Evolutionary conservation across 1,140 invertebrate species (phyloP).

Genomic region (Neotoxoptera formosana): DNA sequence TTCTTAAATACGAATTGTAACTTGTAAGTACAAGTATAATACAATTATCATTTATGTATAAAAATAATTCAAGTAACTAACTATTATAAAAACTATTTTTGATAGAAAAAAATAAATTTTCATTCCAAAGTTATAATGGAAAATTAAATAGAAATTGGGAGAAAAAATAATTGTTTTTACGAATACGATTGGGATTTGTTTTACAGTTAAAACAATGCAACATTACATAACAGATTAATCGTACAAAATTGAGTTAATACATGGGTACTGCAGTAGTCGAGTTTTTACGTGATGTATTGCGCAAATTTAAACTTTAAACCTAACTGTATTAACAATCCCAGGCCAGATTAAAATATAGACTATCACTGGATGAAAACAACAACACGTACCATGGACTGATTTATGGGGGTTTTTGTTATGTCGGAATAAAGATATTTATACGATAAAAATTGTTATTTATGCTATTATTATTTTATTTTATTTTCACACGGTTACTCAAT

Average conservation of each 20-base stretch:
- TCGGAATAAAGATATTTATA: not conserved
- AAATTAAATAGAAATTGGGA: not conserved
- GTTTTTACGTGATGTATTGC: constrained; percentile 1
- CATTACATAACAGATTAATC: not conserved
- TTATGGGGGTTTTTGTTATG: not conserved
- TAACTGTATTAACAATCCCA: not conserved
- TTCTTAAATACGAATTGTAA: not conserved
- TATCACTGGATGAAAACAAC: not conserved
- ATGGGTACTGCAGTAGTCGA: not conserved
- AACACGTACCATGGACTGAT: not conserved
- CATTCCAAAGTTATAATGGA: not conserved
- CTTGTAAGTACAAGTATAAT: not conserved
- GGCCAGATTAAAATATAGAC: not conserved
- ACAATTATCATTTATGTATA: not conserved
- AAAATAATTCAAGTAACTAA: not conserved
- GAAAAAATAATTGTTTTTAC: not conserved
- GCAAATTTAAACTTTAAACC: not conserved
- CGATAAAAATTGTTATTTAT: not conserved
- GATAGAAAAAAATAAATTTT: not conserved
- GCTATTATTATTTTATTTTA: not conserved
- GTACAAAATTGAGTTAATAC: not conserved
- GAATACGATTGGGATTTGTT: not conserved
- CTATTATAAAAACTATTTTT: not conserved
- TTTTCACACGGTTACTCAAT: not conserved
- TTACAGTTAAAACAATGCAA: not conserved